phyloP scores from a whole-genome alignment of 2,888 invertebrate genomes.

The Eupithecia vulgata region DNA sequence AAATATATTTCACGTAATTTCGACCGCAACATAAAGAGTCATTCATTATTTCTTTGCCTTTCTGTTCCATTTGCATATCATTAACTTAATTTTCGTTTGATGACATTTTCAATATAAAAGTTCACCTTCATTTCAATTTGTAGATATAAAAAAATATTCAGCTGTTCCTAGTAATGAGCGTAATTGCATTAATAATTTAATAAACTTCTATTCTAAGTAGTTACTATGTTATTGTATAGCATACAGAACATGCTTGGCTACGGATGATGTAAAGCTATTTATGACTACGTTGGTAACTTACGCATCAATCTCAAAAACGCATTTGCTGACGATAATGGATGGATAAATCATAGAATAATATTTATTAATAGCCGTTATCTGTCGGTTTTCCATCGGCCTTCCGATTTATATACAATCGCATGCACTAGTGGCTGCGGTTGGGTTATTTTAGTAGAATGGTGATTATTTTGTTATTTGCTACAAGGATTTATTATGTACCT shows the following conservation, averaged over 20 bases:
- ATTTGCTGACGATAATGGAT: constrained; percentile 40
- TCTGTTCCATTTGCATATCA: too few species aligned
- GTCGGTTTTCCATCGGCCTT: constrained; percentile 36
- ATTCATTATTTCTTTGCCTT: too few species aligned
- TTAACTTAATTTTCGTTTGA: too few species aligned
- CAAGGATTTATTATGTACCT: too few species aligned
- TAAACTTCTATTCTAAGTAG: background rate
- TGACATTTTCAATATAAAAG: too few species aligned
- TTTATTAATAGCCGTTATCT: constrained; percentile 39
- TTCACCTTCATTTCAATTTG: too few species aligned
- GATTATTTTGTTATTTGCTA: too few species aligned
- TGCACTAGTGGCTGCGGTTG: background rate
- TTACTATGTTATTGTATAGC: background rate
- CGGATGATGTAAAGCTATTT: constrained; percentile 12
- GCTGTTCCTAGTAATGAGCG: background rate
- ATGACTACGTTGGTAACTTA: constrained; percentile 17
- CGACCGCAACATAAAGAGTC: too few species aligned
- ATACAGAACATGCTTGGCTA: background rate
- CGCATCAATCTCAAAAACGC: constrained; percentile 41
- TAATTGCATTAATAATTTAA: background rate
- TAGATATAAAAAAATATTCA: background rate
- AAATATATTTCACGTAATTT: too few species aligned
- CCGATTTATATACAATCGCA: constrained; percentile 2
- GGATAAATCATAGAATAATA: constrained; percentile 42
- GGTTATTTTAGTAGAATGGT: background rate